Conservation (phyloP, 2,888 invertebrate genomes). For the Malachius bipustulatus region DNA sequence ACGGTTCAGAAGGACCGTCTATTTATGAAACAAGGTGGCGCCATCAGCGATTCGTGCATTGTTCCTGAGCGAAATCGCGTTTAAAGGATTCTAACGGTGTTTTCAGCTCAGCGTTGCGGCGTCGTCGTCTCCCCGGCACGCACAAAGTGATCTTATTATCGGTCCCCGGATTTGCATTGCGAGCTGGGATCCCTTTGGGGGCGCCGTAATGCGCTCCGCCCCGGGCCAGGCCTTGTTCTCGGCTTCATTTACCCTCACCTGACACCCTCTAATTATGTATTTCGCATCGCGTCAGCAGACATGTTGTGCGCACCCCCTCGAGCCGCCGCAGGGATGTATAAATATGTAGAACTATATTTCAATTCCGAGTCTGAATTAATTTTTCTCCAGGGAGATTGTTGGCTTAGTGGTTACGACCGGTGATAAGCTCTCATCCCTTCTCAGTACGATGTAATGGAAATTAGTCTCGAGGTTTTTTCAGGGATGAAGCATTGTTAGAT, state of each 20-base stretch:
- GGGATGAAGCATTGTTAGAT: too few relatives aligned
- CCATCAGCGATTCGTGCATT: too few relatives aligned
- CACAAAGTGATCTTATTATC: slow-evolving; percentile 17
- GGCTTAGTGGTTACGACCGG: too few relatives aligned
- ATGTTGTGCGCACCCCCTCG: slow-evolving; percentile 23
- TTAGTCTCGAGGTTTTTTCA: too few relatives aligned
- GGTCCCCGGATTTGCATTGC: slow-evolving; percentile 22
- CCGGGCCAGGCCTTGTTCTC: slow-evolving; percentile 24
- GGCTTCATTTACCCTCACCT: slow-evolving; percentile 32
- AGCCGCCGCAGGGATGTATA: slow-evolving; percentile 22
- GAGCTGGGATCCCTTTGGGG: slow-evolving; percentile 15
- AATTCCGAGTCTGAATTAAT: slow-evolving; percentile 27
- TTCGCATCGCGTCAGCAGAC: slow-evolving; percentile 30
- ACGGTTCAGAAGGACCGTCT: too few relatives aligned
- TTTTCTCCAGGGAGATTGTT: slow-evolving; percentile 22
- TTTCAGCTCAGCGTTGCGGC: too few relatives aligned
- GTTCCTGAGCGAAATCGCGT: too few relatives aligned
- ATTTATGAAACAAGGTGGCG: too few relatives aligned
- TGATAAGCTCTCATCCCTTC: too few relatives aligned
- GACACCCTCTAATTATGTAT: slow-evolving; percentile 37
- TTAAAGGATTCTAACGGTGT: too few relatives aligned
- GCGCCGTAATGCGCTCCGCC: slow-evolving; percentile 22
- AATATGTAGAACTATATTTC: slow-evolving; percentile 29
- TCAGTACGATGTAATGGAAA: too few relatives aligned
- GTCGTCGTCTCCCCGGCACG: too few relatives aligned